A percentile compares a stretch with the other conserved stretches of the same genome.
Evolutionary conservation across 2,888 invertebrate genomes (phyloP).

Genomic region (Myopa tessellatipennis): DNA sequence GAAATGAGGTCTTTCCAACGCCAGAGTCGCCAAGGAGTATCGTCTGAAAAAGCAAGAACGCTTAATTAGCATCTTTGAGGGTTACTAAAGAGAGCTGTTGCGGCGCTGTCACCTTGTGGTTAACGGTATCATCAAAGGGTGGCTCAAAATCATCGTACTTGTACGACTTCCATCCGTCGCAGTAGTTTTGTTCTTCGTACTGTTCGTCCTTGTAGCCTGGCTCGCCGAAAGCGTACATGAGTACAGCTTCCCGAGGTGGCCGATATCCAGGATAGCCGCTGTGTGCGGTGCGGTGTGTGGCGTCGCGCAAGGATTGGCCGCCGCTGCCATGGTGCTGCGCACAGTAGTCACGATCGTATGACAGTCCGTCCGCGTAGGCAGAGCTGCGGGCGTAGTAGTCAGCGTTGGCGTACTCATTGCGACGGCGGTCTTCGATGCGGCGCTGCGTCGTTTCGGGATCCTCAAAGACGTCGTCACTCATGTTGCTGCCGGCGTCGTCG

Average conservation of each 20-base stretch:
- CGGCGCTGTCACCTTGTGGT: constrained; percentile 73
- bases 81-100: neutral
- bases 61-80: neutral
- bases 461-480: constrained; percentile 88
- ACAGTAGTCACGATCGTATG: constrained; percentile 26
- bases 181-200: constrained; percentile 56
- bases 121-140: constrained; percentile 71
- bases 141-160: constrained; percentile 64
- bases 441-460: constrained; percentile 70
- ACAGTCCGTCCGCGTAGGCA: constrained; percentile 51
- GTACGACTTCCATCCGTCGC: constrained; percentile 67
- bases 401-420: constrained; percentile 50
- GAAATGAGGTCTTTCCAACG: constrained; percentile 91
- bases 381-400: constrained; percentile 46
- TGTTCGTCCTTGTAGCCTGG: constrained; percentile 58
- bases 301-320: constrained; percentile 47
- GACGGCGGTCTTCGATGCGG: constrained; percentile 60
- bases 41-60: constrained; percentile 73
- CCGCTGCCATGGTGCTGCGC: constrained; percentile 50
- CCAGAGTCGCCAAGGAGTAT: constrained; percentile 94
- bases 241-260: constrained; percentile 77
- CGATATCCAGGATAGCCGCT: constrained; percentile 85
- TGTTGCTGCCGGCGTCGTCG: constrained; percentile 75
- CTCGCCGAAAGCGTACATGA: constrained; percentile 68
- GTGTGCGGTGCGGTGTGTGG: constrained; percentile 71